Conservation (phyloP, 1,140 invertebrate genomes). For the Oscheius sp. region DNA sequence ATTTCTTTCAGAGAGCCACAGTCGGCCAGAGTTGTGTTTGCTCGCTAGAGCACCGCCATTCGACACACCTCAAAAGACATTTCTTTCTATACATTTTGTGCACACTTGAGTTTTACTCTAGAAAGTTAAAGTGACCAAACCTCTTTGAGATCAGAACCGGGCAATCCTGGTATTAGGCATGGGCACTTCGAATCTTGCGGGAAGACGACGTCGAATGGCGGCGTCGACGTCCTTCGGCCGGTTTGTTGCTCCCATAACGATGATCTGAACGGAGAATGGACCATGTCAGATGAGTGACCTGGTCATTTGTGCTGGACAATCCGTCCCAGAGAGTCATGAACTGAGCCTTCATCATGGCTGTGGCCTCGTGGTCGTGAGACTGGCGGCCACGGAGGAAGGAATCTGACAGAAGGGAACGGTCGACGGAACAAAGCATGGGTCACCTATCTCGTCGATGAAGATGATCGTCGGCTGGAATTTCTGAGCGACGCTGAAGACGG, state of each 20-base stretch:
- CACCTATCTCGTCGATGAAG: conserved; percentile 88
- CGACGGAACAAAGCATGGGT: too few species aligned
- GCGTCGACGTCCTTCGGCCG: conserved; percentile 88
- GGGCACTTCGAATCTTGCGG: conserved; percentile 84
- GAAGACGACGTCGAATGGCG: conserved; percentile 92
- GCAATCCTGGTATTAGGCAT: conserved; percentile 69
- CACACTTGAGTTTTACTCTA: neutral
- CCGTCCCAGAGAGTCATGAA: conserved; percentile 71
- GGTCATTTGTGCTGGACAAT: conserved; percentile 67
- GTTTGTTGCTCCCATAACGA: conserved; percentile 92
- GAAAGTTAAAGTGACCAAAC: neutral
- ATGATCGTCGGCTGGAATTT: conserved; percentile 91
- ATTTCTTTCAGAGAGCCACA: conserved; percentile 7
- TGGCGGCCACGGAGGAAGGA: conserved; percentile 86
- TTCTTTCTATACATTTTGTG: too few species aligned
- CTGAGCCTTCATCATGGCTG: conserved; percentile 93
- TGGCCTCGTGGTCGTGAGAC: conserved; percentile 90
- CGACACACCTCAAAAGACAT: conserved; percentile 38
- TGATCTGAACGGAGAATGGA: conserved; percentile 69
- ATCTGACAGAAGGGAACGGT: too few species aligned
- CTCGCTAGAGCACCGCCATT: conserved; percentile 19
- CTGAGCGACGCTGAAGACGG: conserved; percentile 88
- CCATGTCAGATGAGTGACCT: conserved; percentile 1
- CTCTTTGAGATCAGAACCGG: conserved; percentile 36
- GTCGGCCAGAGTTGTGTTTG: conserved; percentile 26